Percentiles rank a stretch among this genome's conserved stretches.
Evolutionary conservation across 1,140 invertebrate genomes (phyloP).

Genomic region (Trichonephila inaurata): DNA sequence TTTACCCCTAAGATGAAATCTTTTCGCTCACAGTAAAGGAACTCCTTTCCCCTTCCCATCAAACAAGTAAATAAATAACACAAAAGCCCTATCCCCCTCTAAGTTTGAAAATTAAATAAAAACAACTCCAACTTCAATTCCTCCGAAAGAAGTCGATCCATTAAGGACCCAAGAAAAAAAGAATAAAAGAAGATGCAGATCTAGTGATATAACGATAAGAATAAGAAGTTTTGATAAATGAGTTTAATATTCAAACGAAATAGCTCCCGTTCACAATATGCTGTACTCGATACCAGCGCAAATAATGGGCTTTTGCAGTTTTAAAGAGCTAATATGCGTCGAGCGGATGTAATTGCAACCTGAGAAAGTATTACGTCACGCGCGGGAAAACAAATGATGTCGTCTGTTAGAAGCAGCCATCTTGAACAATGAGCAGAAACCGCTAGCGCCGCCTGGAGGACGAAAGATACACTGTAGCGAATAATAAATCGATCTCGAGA

Average conservation of each 20-base stretch:
- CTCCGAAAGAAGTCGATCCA: slow-evolving; percentile 45
- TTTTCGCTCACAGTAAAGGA: slow-evolving; percentile 40
- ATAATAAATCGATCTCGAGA: not conserved
- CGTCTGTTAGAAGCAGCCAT: slow-evolving; percentile 24
- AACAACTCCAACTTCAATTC: slow-evolving; percentile 19
- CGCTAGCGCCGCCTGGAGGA: slow-evolving; percentile 43
- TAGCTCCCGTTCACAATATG: slow-evolving; percentile 41
- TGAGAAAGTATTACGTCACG: slow-evolving; percentile 48
- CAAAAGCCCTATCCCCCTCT: not conserved
- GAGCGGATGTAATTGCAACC: slow-evolving; percentile 53
- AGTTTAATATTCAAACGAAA: slow-evolving; percentile 63
- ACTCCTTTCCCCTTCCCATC: not conserved
- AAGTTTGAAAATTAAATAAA: slow-evolving; percentile 34
- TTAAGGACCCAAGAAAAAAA: slow-evolving; percentile 32
- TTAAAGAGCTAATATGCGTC: slow-evolving; percentile 67
- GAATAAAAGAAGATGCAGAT: slow-evolving; percentile 51
- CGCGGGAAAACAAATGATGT: slow-evolving; percentile 48
- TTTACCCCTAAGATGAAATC: slow-evolving; percentile 48
- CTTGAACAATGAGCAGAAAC: slow-evolving; percentile 18
- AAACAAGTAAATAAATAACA: slow-evolving; percentile 44
- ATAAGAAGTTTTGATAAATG: slow-evolving; percentile 52
- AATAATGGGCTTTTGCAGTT: slow-evolving; percentile 67
- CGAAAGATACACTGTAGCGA: not conserved
- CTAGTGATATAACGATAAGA: slow-evolving; percentile 56
- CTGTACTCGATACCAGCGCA: slow-evolving; percentile 38